Evolutionary conservation across 2,113 vertebrate species (phyloP).

Genomic region (Prochilodus magdalenae): DNA sequence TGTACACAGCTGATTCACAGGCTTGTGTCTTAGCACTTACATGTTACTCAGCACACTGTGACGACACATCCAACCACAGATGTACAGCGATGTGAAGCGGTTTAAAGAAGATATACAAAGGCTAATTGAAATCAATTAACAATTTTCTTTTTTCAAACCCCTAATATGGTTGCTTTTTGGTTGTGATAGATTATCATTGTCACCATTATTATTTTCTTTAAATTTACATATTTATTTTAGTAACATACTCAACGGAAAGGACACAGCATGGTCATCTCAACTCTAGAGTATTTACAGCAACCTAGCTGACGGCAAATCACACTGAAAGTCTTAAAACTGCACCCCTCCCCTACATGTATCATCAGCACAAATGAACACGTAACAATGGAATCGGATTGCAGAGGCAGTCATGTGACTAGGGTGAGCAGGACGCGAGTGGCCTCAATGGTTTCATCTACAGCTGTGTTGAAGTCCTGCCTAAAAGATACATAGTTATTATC

Average conservation of each 20-base stretch:
- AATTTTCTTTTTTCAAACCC: slow-evolving; percentile 35
- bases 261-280: slow-evolving; percentile 75
- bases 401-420: slow-evolving; percentile 18
- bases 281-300: slow-evolving; percentile 76
- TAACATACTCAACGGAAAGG: slow-evolving; percentile 79
- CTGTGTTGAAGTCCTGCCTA: slow-evolving; percentile 1
- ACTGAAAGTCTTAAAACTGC: slow-evolving; percentile 60
- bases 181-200: slow-evolving; percentile 56
- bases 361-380: slow-evolving; percentile 50
- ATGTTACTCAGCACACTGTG: slow-evolving; percentile 35
- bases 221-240: slow-evolving; percentile 74
- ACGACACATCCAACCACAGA: slow-evolving; percentile 37
- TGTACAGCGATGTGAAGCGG: slow-evolving; percentile 58
- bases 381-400: slow-evolving; percentile 57
- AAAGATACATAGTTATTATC: background rate
- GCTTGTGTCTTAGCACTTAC: slow-evolving; percentile 7
- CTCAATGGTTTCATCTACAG: slow-evolving; percentile 18
- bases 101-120: slow-evolving; percentile 68
- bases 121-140: slow-evolving; percentile 52
- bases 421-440: slow-evolving; percentile 10
- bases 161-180: slow-evolving; percentile 56
- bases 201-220: slow-evolving; percentile 54
- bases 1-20: slow-evolving; percentile 34
- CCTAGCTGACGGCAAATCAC: slow-evolving; percentile 73
- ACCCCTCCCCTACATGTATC: slow-evolving; percentile 47